Base-by-base conservation (phyloP, 2,888 invertebrate genomes). In the Apodemia zela region DNA sequence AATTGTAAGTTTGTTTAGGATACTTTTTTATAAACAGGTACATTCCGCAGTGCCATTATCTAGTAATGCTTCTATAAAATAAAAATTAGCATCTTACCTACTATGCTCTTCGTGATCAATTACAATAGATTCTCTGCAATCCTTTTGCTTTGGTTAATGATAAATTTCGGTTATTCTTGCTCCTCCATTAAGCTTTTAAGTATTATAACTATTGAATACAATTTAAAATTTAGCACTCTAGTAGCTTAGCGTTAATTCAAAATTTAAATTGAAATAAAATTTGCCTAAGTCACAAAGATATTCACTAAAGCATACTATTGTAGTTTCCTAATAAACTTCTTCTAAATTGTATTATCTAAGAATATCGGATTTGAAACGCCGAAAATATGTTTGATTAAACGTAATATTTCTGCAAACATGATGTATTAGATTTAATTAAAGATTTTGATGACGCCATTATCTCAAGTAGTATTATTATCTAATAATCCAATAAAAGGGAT, bases 1-100 rank as follows among this genome's bases (percentile, higher is more conserved):
- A 84, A 78, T 78, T 79, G 71, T 89, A 89, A 89, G 87, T 81
- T 82, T 80, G 78, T 73, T 78, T 87, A 90, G 86, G 84, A 79
- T 89, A 90, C 77, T 87, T 90, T 89, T 90, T 87, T 89, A 87
- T 88, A 75, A 84, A 84, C 78, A 80, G 88, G 89, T 89, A 89
- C 90, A 86, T 87, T 89, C 88, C 87, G 82, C 87, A 80, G 91
- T 89, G 89, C 90, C 89, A 84, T 86, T 84, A 84, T 81, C 81
- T 88, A 81, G 84, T 81, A 82, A 82, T 78, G 88, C 88, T 89
- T 89, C 77, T 82, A 78, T 76, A 73, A 75, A 77, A 72, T 80
- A 82, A 82, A 76, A 81, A 72, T 79, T 85, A 85, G 84, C 76
- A 67, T 73, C 74, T 76, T 82, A 68, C 81, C 80, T 82, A 82